Evolutionary conservation across 2,888 invertebrate species (phyloP).

Genomic region (Agrotis segetum): DNA sequence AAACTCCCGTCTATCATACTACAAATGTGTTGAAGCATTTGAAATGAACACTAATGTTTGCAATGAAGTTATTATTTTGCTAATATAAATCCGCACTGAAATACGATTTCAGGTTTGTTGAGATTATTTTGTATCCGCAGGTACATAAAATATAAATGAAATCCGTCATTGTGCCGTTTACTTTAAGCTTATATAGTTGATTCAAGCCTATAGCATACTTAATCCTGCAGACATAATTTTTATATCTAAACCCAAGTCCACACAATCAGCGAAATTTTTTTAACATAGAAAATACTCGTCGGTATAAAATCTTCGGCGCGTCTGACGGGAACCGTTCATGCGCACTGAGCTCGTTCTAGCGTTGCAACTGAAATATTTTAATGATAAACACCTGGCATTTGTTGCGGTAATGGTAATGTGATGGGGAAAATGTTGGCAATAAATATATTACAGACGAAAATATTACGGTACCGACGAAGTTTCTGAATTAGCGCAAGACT

Average conservation of each 20-base stretch:
- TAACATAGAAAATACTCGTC: conserved; percentile 61
- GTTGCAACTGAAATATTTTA: conserved; percentile 64
- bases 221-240: neutral
- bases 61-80: neutral
- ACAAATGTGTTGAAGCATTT: neutral
- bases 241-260: conserved; percentile 46
- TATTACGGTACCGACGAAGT: no score
- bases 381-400: conserved; percentile 64
- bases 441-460: neutral
- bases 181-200: no score
- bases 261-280: conserved; percentile 48
- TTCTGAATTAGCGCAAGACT: no score
- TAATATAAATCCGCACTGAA: neutral
- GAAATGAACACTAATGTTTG: neutral
- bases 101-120: neutral
- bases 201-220: no score
- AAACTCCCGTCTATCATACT: no score
- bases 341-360: conserved; percentile 64
- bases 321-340: conserved; percentile 59
- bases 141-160: neutral
- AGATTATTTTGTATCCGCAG: neutral
- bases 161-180: neutral
- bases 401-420: conserved; percentile 27
- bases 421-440: conserved; percentile 5
- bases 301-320: conserved; percentile 66